Base-by-base conservation (phyloP, 2,113 vertebrate genomes). In the Vombatus ursinus region DNA sequence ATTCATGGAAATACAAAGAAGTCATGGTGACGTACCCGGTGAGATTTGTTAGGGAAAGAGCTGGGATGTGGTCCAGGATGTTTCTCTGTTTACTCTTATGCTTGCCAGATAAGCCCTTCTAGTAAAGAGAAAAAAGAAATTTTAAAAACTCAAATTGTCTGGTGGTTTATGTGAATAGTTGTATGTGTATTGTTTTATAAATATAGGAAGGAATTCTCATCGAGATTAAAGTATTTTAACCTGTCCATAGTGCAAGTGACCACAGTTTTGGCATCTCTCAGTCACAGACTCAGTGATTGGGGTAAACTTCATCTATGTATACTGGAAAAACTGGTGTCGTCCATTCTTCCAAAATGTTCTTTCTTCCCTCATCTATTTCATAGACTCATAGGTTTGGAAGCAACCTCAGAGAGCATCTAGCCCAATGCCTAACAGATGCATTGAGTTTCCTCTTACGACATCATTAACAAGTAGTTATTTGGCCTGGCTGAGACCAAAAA, bases 1-100 rank as follows among this genome's bases (percentile, higher is more conserved):
- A 84, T 84, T 84, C 68, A 84, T 84, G n/a, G 68, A 84, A 84
- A 84, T 84, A 84, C 68, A 84, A 84, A 84, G 68, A 84, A 84
- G 68, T 44, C 16, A 84, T 84, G 68, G 68, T 44, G 68, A 84
- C n/a, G 7, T 84, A 44, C 68, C 19, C n/a, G 23, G 16, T 44
- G 68, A 84, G 68, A 84, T 84, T 84, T 84, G 68, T 84, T 84
- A 84, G 68, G n/a, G 68, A 84, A 84, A n/a, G n/a, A 84, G 68
- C 68, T 84, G 68, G 68, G 68, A 44, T 84, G n/a, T 84, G 68
- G 68, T 44, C 68, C 68, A 84, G 68, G 37, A 84, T 84, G 68
- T 84, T 84, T 23, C 57, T 68, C 68, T 84, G n/a, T n/a, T 44
- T 84, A 84, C 68, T 68, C 61, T 68, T 68, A 68, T 84, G 68